Percentiles rank a stretch among this genome's conserved stretches.
phyloP scores from a whole-genome alignment of 2,113 vertebrate genomes.

The Bubo bubo region DNA sequence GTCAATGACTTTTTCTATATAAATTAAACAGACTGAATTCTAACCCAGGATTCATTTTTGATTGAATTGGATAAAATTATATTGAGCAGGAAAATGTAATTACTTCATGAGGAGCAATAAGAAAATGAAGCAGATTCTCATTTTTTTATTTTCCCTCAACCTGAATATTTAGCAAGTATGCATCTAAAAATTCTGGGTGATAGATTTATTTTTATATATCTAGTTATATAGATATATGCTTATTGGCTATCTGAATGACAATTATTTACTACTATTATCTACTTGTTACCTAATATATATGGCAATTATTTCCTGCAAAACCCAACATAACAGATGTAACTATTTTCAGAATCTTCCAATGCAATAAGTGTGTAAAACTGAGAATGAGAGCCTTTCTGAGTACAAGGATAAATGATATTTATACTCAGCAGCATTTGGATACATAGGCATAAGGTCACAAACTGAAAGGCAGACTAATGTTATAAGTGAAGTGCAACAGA shows the following conservation, averaged over 20 bases:
- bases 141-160: not conserved
- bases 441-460: not conserved
- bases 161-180: not conserved
- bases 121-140: not conserved
- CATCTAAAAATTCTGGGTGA: not conserved
- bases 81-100: not conserved
- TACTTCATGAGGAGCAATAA: not conserved
- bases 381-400: not conserved
- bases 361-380: not conserved
- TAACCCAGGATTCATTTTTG: not conserved
- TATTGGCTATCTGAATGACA: not conserved
- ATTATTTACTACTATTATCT: not conserved
- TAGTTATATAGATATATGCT: not conserved
- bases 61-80: not conserved
- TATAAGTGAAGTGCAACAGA: not conserved
- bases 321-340: not conserved
- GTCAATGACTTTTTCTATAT: not conserved
- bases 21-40: not conserved
- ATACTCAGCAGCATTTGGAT: not conserved
- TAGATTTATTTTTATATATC: not conserved
- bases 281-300: not conserved
- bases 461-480: not conserved
- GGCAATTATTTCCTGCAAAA: not conserved
- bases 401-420: not conserved
- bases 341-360: not conserved